A percentile compares a stretch with the other conserved stretches of the same genome.
Conservation (phyloP, 2,888 invertebrate genomes). For the Drosophila mimetica region DNA sequence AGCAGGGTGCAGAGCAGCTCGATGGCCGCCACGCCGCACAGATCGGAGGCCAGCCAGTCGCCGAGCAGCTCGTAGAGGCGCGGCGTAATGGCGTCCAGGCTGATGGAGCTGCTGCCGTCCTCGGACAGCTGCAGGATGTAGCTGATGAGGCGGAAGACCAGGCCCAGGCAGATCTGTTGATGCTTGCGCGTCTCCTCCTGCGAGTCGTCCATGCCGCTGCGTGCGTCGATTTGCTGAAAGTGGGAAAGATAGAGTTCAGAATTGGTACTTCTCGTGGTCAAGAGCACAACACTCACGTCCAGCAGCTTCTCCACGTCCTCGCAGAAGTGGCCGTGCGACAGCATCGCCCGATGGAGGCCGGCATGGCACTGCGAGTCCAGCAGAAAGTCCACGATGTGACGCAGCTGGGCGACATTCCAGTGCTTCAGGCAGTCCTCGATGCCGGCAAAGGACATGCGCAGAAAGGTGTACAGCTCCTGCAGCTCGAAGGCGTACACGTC, state of each 20-base stretch:
- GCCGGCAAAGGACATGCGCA: slow-evolving; percentile 80
- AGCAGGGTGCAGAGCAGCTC: slow-evolving; percentile 74
- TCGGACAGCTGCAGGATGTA: slow-evolving; percentile 75
- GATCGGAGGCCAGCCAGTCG: slow-evolving; percentile 79
- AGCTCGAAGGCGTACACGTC: slow-evolving; percentile 80
- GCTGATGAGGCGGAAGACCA: slow-evolving; percentile 76
- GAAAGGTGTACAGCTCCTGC: slow-evolving; percentile 78
- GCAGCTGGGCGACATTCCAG: slow-evolving; percentile 81
- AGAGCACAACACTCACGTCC: slow-evolving; percentile 69
- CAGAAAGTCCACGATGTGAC: slow-evolving; percentile 82
- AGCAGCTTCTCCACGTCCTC: slow-evolving; percentile 80
- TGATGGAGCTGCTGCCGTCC: slow-evolving; percentile 69
- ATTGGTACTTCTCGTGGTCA: no score
- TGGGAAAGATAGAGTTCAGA: background rate
- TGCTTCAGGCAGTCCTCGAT: slow-evolving; percentile 78
- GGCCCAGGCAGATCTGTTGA: slow-evolving; percentile 77
- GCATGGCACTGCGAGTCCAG: slow-evolving; percentile 76
- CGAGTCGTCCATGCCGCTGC: slow-evolving; percentile 71
- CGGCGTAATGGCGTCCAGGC: slow-evolving; percentile 79
- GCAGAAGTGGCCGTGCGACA: slow-evolving; percentile 73
- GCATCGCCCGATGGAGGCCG: slow-evolving; percentile 80
- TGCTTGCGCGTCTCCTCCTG: slow-evolving; percentile 80
- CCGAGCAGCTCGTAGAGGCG: slow-evolving; percentile 77
- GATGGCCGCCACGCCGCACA: slow-evolving; percentile 79
- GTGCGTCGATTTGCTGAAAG: slow-evolving; percentile 69